Base-by-base conservation (phyloP, 2,888 invertebrate species). In the Andrena bucephala region DNA sequence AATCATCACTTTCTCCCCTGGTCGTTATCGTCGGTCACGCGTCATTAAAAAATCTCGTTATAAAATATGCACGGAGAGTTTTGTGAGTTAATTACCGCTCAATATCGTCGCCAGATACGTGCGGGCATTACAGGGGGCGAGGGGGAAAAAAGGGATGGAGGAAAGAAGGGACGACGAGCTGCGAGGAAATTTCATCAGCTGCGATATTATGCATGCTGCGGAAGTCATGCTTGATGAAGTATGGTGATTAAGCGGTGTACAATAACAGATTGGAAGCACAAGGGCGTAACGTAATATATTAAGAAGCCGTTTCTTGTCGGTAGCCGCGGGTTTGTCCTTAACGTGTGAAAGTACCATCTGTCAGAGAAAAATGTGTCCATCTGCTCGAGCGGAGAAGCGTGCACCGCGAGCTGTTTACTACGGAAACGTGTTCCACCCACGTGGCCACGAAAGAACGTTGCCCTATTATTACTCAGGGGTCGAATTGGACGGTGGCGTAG, bases 221-320 rank as follows among this genome's bases (percentile, higher is more conserved):
- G 83, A 85, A 87, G 81, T 85, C 85, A 84, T 74, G 85, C 81
- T 84, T 85, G 83, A 89, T 85, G 83, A 88, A 87, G 85, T 85
- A 85, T 73, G 85, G 75, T 87, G 83, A 88, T 88, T 88, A 87
- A 89, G 73, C 71, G 81, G 81, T 79, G 80, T 80, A 77, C 81
- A 83, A 84, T 87, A 88, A 89, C 84, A 89, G 81, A 87, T 87
- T 85, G 84, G 84, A 85, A 80, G 84, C 85, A 81, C 69, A 68
- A 79, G 83, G 81, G 87, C 78, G 82, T 75, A 81, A 87, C 81
- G 77, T 84, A 83, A 87, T 87, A 87, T 85, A 89, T 89, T 84
- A 80, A 84, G 79, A 82, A 85, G 79, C 80, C 81, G 63, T 80
- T 80, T 84, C 74, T 69, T 77, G 76, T 63, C 52, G 82, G 85